Conservation (phyloP, 2,113 vertebrate genomes). For the Xenopus borealis region DNA sequence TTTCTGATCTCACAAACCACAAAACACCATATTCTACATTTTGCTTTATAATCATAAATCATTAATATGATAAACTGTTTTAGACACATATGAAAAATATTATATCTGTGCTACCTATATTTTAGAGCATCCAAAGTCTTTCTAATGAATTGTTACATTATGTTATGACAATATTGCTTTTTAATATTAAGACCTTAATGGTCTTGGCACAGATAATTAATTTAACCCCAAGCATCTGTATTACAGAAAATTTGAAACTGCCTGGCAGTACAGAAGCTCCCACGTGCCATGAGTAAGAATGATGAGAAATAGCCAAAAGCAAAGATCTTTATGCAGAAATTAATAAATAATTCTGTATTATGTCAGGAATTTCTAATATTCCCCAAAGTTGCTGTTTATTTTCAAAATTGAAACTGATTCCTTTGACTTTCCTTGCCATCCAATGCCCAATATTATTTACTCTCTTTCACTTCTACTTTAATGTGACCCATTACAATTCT, state of each 20-base stretch:
- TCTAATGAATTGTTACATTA: neutral
- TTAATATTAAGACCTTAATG: neutral
- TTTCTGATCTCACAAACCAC: too few species aligned
- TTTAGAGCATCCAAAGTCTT: neutral
- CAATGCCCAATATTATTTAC: neutral
- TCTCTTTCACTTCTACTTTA: slow-evolving; percentile 51
- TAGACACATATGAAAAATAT: neutral
- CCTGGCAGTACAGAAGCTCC: neutral
- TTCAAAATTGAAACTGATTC: neutral
- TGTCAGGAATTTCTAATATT: neutral
- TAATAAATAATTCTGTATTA: neutral
- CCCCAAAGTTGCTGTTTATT: neutral
- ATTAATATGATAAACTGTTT: neutral
- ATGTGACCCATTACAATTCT: neutral
- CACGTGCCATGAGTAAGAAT: neutral
- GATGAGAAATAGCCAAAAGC: slow-evolving; percentile 4
- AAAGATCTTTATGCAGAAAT: slow-evolving; percentile 3
- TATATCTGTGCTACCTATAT: neutral
- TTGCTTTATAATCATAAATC: too few species aligned
- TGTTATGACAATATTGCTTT: neutral
- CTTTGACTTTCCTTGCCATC: neutral
- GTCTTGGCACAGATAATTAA: neutral
- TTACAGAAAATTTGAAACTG: neutral
- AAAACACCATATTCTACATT: too few species aligned
- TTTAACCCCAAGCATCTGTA: neutral